These are phyloP conservation scores for Marcusenius ussheri DNA, from an alignment of 2,113 vertebrate species.

Conservation along the genomic window DNA sequence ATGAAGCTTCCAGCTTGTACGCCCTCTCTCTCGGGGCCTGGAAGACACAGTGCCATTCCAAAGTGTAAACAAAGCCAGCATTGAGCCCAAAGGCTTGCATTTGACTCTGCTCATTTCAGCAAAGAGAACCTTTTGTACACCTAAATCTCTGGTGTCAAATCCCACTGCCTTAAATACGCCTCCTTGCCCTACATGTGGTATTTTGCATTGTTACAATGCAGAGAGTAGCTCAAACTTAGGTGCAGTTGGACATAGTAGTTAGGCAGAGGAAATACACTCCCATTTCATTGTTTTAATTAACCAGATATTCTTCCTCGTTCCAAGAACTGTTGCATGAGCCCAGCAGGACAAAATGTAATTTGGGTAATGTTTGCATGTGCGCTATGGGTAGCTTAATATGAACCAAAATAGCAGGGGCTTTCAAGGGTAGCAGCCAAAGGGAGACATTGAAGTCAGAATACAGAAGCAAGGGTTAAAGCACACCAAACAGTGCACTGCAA, in stretches of 20 bases:
- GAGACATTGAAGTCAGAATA: not conserved
- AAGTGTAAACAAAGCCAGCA: not conserved
- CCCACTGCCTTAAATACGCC: not conserved
- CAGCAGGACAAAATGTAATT: not conserved
- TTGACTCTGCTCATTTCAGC: not conserved
- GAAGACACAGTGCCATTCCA: not conserved
- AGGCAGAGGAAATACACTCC: not conserved
- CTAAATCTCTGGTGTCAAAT: not conserved
- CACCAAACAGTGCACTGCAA: not conserved
- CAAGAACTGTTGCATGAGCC: not conserved
- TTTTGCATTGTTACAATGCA: not conserved
- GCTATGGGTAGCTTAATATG: not conserved
- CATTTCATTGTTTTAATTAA: not conserved
- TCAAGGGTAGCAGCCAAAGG: not conserved
- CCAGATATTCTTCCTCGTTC: not conserved
- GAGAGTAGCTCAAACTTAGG: not conserved
- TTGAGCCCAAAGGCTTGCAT: not conserved
- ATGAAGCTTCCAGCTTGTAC: not conserved
- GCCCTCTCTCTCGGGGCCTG: not conserved
- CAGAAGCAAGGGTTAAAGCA: not conserved
- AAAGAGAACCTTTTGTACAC: not conserved
- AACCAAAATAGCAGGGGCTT: not conserved
- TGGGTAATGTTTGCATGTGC: not conserved
- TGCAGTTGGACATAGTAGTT: not conserved
- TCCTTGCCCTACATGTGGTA: not conserved